Percentiles rank a stretch among this genome's conserved stretches.
These are phyloP conservation scores for Hypena proboscidalis DNA, from an alignment of 2,888 invertebrate genomes.

Conservation along the genomic window DNA sequence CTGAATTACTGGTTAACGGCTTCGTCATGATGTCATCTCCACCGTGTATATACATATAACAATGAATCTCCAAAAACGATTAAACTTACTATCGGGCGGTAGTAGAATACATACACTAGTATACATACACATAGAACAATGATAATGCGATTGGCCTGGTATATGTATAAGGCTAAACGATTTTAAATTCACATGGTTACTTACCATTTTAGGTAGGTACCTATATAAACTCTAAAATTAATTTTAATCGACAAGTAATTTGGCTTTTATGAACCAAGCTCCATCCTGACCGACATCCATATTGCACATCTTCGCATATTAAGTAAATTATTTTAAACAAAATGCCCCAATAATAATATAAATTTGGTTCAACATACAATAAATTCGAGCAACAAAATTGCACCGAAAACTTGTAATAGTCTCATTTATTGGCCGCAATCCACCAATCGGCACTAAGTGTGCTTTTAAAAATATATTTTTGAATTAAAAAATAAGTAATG, in stretches of 20 bases:
- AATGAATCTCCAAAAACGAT: no score
- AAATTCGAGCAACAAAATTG: slow-evolving; percentile 62
- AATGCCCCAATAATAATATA: slow-evolving; percentile 46
- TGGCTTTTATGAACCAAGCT: background rate
- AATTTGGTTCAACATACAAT: slow-evolving; percentile 46
- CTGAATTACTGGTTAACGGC: no score
- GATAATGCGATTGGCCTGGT: no score
- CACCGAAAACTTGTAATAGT: slow-evolving; percentile 62
- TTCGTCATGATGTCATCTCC: no score
- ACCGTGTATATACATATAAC: no score
- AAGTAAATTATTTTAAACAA: slow-evolving; percentile 40
- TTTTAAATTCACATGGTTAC: no score
- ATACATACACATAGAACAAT: no score
- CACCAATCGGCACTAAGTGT: slow-evolving; percentile 73
- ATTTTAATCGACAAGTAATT: background rate
- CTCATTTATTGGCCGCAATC: slow-evolving; percentile 67
- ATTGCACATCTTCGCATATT: slow-evolving; percentile 33
- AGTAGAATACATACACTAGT: no score
- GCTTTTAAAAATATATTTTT: slow-evolving; percentile 77
- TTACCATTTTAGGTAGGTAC: no score
- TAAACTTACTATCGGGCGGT: no score
- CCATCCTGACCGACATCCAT: slow-evolving; percentile 23
- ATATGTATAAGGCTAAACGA: no score
- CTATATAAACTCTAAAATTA: background rate
- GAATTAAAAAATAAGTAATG: slow-evolving; percentile 84